These are phyloP conservation scores for Marcusenius ussheri DNA, from an alignment of 2,113 vertebrate genomes.

Conservation along the genomic window DNA sequence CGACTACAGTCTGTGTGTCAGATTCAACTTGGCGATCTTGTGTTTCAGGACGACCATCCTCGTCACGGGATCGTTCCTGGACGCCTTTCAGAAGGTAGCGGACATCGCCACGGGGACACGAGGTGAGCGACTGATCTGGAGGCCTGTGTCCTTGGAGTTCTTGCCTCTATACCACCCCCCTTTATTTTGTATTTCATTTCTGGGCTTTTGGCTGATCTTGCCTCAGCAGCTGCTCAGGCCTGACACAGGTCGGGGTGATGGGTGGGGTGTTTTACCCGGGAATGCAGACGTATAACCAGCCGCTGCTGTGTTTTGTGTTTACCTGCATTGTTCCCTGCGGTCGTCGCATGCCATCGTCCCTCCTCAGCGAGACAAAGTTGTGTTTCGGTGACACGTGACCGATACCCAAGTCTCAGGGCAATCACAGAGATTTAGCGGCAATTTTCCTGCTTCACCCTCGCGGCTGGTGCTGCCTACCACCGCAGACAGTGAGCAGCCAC, in stretches of 20 bases:
- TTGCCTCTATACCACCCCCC: not conserved
- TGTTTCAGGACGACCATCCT: slow-evolving; percentile 62
- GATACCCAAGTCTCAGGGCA: not conserved
- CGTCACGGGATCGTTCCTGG: slow-evolving; percentile 68
- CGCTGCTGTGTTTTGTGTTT: not conserved
- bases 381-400: not conserved
- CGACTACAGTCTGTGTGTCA: not conserved
- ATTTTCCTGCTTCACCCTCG: not conserved
- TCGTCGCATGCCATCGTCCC: not conserved
- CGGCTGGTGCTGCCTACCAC: not conserved
- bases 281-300: not conserved
- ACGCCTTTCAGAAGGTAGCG: slow-evolving; percentile 75
- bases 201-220: not conserved
- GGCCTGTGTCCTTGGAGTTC: not conserved
- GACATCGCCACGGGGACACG: slow-evolving; percentile 72
- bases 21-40: not conserved
- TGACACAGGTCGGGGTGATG: not conserved
- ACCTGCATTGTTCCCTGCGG: not conserved
- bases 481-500: not conserved
- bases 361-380: not conserved
- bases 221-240: not conserved
- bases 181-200: not conserved
- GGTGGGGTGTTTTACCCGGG: not conserved
- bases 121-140: slow-evolving; percentile 46
- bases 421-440: not conserved